Percentiles rank a stretch among this genome's conserved stretches.
These are phyloP conservation scores for Echinops telfairi DNA, from an alignment of 2,113 vertebrate genomes.

Conservation along the genomic window DNA sequence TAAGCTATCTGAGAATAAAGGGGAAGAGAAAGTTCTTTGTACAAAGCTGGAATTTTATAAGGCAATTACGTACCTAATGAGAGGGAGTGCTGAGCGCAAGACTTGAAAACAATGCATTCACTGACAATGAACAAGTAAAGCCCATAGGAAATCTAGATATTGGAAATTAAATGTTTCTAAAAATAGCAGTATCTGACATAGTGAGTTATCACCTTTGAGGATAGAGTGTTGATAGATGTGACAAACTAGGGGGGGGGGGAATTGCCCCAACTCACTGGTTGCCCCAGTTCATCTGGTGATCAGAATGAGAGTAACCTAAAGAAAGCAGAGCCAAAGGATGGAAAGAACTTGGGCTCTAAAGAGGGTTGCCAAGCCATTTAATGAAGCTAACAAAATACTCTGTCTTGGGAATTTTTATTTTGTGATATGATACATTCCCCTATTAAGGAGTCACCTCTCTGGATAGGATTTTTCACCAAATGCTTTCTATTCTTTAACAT, in stretches of 20 bases:
- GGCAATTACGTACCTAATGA: constrained; percentile 62
- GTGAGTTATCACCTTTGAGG: constrained; percentile 27
- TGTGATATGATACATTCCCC: no score
- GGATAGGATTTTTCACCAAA: no score
- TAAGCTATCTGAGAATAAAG: constrained; percentile 50
- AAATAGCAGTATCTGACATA: constrained; percentile 42
- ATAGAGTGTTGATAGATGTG: constrained; percentile 43
- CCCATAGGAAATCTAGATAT: not conserved
- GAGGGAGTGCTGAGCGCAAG: constrained; percentile 50
- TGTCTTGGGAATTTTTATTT: no score
- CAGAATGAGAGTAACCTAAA: no score
- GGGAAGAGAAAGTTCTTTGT: constrained; percentile 25
- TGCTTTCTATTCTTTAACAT: no score
- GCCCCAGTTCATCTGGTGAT: no score
- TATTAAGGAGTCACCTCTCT: no score
- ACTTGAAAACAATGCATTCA: constrained; percentile 38
- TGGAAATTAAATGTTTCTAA: constrained; percentile 57
- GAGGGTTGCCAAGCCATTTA: no score
- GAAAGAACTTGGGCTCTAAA: no score
- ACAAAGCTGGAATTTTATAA: constrained; percentile 53
- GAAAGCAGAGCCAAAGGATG: no score
- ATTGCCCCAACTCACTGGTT: no score
- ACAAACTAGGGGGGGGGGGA: not conserved
- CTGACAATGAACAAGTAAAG: constrained; percentile 49
- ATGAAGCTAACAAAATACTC: no score